Evolutionary conservation across 2,888 invertebrate genomes (phyloP).

Genomic region (Gibbula magus): DNA sequence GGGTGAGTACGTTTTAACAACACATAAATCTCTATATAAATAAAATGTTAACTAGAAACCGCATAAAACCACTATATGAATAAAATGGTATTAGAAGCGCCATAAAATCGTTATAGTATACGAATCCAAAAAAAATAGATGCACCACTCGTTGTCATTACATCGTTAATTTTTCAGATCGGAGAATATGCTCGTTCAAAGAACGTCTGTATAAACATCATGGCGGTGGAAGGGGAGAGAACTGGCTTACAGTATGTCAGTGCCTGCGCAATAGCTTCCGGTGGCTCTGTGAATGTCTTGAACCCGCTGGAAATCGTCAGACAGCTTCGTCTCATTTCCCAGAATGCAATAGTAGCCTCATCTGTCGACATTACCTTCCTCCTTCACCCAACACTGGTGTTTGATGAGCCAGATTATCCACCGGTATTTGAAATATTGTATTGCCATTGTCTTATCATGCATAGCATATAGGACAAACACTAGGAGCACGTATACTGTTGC

Average conservation of each 20-base stretch:
- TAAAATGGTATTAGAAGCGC: too few relatives aligned
- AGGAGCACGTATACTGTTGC: too few relatives aligned
- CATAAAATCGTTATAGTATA: too few relatives aligned
- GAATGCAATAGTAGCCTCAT: constrained; percentile 66
- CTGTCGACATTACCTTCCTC: constrained; percentile 59
- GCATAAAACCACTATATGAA: too few relatives aligned
- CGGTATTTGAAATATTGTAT: constrained; percentile 40
- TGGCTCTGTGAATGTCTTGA: constrained; percentile 64
- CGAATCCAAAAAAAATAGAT: too few relatives aligned
- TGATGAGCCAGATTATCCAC: constrained; percentile 55
- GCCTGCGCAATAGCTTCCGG: constrained; percentile 59
- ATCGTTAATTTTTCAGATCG: constrained; percentile 53
- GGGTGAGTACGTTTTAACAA: constrained; percentile 36
- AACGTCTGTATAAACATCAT: constrained; percentile 63
- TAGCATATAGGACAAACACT: too few relatives aligned
- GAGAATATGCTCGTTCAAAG: constrained; percentile 62
- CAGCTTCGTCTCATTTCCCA: constrained; percentile 66
- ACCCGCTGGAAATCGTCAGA: constrained; percentile 68
- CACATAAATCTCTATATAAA: too few relatives aligned
- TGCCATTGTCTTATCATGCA: not conserved
- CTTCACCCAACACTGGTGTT: constrained; percentile 65
- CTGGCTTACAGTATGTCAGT: constrained; percentile 55
- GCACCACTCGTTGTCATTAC: too few relatives aligned
- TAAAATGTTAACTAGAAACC: too few relatives aligned
- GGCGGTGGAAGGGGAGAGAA: constrained; percentile 61